phyloP scores from a whole-genome alignment of 2,113 vertebrate genomes.

The Passer domesticus region DNA sequence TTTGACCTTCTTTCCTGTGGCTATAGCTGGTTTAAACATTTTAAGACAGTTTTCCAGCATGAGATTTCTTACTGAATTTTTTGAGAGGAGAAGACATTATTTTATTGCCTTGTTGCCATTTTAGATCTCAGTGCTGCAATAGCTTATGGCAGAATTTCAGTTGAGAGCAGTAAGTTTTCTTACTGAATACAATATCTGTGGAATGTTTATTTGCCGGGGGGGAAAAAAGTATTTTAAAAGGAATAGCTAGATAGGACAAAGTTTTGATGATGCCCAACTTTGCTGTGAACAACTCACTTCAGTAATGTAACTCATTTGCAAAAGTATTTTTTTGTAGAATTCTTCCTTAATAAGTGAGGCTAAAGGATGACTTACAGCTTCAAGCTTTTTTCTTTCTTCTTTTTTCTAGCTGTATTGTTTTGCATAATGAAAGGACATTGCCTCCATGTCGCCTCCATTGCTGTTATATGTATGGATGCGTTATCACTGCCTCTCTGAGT shows the following conservation, averaged over 20 bases:
- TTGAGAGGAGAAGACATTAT: not conserved
- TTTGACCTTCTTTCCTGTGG: not conserved
- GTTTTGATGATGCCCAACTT: not conserved
- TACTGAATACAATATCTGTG: not conserved
- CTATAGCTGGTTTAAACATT: not conserved
- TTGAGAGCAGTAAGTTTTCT: not conserved
- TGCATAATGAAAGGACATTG: not conserved
- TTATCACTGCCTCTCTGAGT: conserved; percentile 20
- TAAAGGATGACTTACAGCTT: not conserved
- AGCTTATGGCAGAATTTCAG: not conserved
- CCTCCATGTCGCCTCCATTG: not conserved
- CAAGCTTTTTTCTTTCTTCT: not conserved
- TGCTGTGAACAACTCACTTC: not conserved
- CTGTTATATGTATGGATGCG: not conserved
- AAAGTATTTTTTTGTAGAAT: not conserved
- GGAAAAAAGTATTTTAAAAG: not conserved
- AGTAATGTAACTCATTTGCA: not conserved
- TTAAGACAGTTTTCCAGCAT: not conserved
- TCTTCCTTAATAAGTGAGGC: not conserved
- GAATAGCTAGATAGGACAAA: not conserved
- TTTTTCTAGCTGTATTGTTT: not conserved
- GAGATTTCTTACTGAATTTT: not conserved
- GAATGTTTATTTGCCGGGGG: not conserved
- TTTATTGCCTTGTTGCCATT: not conserved
- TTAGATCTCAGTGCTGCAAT: not conserved